phyloP scores from a whole-genome alignment of 2,888 invertebrate genomes.

The Harmothoe impar region DNA sequence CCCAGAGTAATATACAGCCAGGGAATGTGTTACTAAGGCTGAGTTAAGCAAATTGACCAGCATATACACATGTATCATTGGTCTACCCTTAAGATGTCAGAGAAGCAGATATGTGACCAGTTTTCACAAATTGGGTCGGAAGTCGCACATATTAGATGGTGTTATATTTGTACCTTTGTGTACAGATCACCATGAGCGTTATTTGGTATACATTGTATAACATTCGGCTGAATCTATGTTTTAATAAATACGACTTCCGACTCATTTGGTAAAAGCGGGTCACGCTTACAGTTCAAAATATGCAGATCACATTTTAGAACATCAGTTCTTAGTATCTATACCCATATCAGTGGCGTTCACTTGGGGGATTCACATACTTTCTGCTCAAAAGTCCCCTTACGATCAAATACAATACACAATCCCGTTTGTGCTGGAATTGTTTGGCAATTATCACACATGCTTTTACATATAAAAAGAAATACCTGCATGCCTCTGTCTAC shows the following conservation, averaged over 20 bases:
- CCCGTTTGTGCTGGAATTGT: conserved; percentile 33
- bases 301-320: background rate
- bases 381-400: background rate
- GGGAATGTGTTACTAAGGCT: background rate
- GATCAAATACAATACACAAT: conserved; percentile 16
- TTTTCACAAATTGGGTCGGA: no score
- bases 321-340: background rate
- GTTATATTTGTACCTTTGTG: no score
- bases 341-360: background rate
- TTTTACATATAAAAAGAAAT: conserved; percentile 23
- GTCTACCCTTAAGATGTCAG: no score
- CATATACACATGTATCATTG: background rate
- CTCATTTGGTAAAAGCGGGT: background rate
- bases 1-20: background rate
- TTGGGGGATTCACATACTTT: background rate
- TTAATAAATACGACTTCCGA: background rate
- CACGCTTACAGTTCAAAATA: background rate
- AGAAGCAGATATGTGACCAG: no score
- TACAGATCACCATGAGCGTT: no score
- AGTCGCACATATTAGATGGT: no score
- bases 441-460: conserved; percentile 51
- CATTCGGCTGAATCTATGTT: no score
- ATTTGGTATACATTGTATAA: no score
- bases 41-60: background rate
- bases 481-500: background rate